Evolutionary conservation across 1,140 invertebrate genomes (phyloP).

Genomic region (Cryptotermes secundus): DNA sequence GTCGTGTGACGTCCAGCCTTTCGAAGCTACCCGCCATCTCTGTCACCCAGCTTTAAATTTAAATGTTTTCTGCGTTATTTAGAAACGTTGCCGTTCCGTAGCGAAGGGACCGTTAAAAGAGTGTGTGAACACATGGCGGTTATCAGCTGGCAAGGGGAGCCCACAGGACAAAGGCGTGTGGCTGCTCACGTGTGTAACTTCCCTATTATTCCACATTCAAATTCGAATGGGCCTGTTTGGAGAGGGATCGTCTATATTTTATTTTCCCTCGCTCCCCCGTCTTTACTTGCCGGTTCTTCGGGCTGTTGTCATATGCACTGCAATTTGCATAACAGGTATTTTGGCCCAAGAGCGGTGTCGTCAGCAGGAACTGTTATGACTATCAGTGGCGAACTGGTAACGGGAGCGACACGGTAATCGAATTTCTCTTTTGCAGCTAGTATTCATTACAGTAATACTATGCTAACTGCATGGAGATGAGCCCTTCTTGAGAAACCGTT

Average conservation of each 20-base stretch:
- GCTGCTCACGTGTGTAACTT: not conserved
- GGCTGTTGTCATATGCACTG: not conserved
- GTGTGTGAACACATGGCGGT: not conserved
- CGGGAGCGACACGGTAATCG: too few species aligned
- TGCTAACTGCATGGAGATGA: too few species aligned
- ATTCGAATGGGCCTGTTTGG: not conserved
- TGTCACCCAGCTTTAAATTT: not conserved
- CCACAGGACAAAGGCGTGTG: not conserved
- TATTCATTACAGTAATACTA: too few species aligned
- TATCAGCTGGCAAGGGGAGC: not conserved
- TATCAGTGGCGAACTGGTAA: slow-evolving; percentile 7
- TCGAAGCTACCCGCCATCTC: too few species aligned
- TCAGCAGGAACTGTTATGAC: not conserved
- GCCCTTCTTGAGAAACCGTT: too few species aligned
- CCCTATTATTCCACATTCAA: slow-evolving; percentile 5
- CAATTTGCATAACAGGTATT: slow-evolving; percentile 7
- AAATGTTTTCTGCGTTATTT: not conserved
- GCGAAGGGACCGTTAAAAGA: not conserved
- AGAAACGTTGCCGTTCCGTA: too few species aligned
- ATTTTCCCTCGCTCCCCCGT: not conserved
- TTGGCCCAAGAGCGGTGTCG: not conserved
- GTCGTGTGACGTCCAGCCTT: too few species aligned
- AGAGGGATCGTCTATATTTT: not conserved
- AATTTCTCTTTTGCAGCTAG: too few species aligned
- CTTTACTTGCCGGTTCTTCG: not conserved